Conservation (phyloP, 2,888 invertebrate genomes). For the Andrena praecox region DNA sequence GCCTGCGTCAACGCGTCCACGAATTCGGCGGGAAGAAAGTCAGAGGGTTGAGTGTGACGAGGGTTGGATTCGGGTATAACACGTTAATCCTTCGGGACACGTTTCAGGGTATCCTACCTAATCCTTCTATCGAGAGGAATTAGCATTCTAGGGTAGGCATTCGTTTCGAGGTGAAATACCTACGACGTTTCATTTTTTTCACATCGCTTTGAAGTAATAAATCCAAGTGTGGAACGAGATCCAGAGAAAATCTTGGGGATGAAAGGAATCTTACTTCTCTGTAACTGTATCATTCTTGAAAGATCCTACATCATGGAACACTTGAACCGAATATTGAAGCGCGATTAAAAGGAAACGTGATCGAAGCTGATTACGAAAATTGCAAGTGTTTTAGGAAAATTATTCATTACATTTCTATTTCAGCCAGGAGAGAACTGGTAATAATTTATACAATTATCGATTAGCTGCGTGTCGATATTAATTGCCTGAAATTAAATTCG, state of each 20-base stretch:
- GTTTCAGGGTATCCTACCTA: conserved; percentile 47
- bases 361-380: background rate
- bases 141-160: conserved; percentile 45
- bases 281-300: no score
- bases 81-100: conserved; percentile 54
- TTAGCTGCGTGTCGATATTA: conserved; percentile 11
- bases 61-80: conserved; percentile 58
- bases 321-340: no score
- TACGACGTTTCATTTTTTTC: conserved; percentile 9
- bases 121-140: conserved; percentile 63
- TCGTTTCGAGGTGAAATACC: conserved; percentile 5
- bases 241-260: background rate
- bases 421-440: background rate
- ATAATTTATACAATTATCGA: conserved; percentile 33
- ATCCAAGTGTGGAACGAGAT: background rate
- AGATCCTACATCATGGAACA: no score
- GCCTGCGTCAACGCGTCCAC: conserved; percentile 26
- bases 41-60: conserved; percentile 58
- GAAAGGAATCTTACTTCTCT: no score
- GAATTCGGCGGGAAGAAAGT: conserved; percentile 46
- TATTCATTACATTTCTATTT: background rate
- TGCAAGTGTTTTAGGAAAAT: background rate
- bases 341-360: no score
- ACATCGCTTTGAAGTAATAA: background rate
- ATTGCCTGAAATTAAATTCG: conserved; percentile 22